A percentile compares a stretch with the other conserved stretches of the same genome.
These are phyloP conservation scores for Carabus problematicus DNA, from an alignment of 2,888 invertebrate species.

Conservation along the genomic window DNA sequence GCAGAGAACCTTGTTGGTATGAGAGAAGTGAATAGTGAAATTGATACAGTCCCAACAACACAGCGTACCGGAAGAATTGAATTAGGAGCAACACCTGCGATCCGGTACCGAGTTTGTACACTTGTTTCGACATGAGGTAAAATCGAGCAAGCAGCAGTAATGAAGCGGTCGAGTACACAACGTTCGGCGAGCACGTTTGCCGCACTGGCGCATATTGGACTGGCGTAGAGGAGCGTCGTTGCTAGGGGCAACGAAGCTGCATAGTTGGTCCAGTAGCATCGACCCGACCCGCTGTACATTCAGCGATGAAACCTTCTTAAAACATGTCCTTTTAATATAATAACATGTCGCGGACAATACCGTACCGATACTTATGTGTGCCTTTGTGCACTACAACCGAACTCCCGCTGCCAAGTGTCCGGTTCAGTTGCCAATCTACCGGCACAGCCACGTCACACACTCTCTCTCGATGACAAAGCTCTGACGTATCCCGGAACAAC, in stretches of 20 bases:
- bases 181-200: conserved; percentile 22
- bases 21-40: too few species aligned
- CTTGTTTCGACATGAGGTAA: too few species aligned
- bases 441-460: too few species aligned
- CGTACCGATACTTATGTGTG: background rate
- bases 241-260: conserved; percentile 44
- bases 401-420: background rate
- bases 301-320: conserved; percentile 34
- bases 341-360: conserved; percentile 27
- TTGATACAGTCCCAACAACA: too few species aligned
- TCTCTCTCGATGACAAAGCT: too few species aligned
- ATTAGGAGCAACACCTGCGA: too few species aligned
- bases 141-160: background rate
- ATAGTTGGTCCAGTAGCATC: conserved; percentile 43
- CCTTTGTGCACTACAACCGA: background rate
- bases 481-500: too few species aligned
- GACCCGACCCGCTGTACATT: conserved; percentile 39
- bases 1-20: too few species aligned
- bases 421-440: too few species aligned
- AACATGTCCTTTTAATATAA: conserved; percentile 37
- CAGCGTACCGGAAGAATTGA: too few species aligned
- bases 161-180: background rate
- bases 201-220: conserved; percentile 43
- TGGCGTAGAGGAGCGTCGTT: conserved; percentile 43
- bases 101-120: too few species aligned